Evolutionary conservation across 2,797 vertebrate genomes (phyloP), one percentile per base, ranked within the genome.

Genomic region (Spinus pinus): DNA sequence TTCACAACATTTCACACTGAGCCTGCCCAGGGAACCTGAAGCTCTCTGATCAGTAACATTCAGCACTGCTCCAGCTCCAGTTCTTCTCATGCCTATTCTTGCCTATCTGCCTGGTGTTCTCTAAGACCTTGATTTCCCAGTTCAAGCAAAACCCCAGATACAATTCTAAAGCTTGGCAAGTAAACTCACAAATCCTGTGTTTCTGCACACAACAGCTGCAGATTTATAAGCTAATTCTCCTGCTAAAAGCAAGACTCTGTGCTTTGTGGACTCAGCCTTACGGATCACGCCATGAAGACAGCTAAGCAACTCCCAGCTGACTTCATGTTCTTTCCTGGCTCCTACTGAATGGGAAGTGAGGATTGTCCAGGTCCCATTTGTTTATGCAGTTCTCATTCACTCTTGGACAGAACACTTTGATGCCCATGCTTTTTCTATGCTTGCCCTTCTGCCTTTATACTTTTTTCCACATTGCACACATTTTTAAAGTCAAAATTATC

Each of bases 161-260:
- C 54, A 83, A 42, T 66, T 83, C 46, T 53, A 67, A 94, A 72
- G 56, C 28, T 53, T 85, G 81, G 79, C 90, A 90, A 93, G 57
- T n/a, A 67, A 71, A 85, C 41, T 60, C 57, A 33, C n/a, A 31
- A 58, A 61, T 27, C 74, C 53, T 22, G 12, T 27, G 62, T 80
- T 53, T 78, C 88, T 67, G 49, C 53, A 73, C 41, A 81, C 73
- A 71, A 56, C 37, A 94, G 78, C 65, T 80, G 70, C 44, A 77
- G 73, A 86, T 81, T 83, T 92, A 47, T 35, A 79, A 79, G 67
- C 77, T 72, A 90, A 79, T 87, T 78, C 69, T 83, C 93, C 69
- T 88, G 69, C 84, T 81, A 74, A 78, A 79, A 66, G 49, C 30
- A 51, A 8, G 67, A 54, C 67, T 81, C 31, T 2, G 3, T 25